Evolutionary conservation across 2,113 vertebrate genomes (phyloP).

Genomic region (Brachypteracias leptosomus): DNA sequence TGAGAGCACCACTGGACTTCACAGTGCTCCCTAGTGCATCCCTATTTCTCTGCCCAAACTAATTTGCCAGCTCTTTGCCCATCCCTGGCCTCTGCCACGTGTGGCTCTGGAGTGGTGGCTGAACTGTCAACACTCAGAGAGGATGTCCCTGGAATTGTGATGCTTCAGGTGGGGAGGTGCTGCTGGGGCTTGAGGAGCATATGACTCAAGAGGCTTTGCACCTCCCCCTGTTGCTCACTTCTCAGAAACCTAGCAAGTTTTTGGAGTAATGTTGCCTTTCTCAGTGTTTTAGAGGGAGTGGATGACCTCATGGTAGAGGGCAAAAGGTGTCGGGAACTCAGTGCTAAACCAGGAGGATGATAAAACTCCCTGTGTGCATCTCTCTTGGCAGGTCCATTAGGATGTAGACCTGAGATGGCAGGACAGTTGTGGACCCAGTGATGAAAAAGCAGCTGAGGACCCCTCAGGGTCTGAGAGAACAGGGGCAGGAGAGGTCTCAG

Average conservation of each 20-base stretch:
- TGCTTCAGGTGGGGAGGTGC: not conserved
- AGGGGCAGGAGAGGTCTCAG: not conserved
- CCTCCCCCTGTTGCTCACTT: not conserved
- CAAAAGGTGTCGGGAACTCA: not conserved
- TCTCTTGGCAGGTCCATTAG: not conserved
- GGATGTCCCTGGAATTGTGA: accelerated
- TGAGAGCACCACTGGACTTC: accelerated
- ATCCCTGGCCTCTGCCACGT: accelerated
- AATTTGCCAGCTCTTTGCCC: not conserved
- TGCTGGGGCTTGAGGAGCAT: not conserved
- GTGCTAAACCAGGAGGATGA: not conserved
- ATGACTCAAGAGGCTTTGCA: not conserved
- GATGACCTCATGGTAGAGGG: not conserved
- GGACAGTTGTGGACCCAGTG: accelerated
- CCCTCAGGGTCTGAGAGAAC: not conserved
- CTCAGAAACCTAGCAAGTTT: not conserved
- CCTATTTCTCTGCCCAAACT: not conserved
- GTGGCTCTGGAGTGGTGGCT: not conserved
- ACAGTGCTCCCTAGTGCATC: not conserved
- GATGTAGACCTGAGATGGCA: accelerated
- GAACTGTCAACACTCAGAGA: accelerated
- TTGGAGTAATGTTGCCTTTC: not conserved
- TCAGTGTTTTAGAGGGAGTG: not conserved
- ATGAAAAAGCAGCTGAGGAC: not conserved
- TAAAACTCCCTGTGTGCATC: accelerated